A percentile compares a stretch with the other conserved stretches of the same genome.
phyloP scores from a whole-genome alignment of 2,888 invertebrate genomes.

The Tigriopus californicus region DNA sequence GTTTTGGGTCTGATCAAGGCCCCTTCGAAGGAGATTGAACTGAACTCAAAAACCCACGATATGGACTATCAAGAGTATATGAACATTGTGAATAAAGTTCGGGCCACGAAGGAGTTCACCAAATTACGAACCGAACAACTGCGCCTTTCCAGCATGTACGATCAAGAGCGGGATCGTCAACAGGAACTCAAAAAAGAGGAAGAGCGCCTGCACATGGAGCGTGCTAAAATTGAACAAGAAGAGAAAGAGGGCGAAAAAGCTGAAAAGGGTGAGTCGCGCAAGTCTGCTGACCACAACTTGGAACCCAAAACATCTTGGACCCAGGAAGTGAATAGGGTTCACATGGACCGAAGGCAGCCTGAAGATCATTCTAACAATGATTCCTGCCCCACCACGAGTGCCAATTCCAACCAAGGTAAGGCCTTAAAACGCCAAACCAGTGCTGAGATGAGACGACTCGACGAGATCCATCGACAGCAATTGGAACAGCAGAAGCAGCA shows the following conservation, averaged over 20 bases:
- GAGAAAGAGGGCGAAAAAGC: neutral
- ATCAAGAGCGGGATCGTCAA: conserved; percentile 9
- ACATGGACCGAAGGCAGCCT: no score
- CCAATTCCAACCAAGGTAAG: no score
- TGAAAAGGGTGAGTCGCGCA: no score
- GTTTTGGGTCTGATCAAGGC: conserved; percentile 2
- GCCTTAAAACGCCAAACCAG: no score
- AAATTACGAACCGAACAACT: conserved; percentile 9
- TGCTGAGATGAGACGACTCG: neutral
- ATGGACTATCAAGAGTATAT: conserved; percentile 16
- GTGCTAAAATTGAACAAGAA: conserved; percentile 8
- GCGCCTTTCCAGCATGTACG: conserved; percentile 15
- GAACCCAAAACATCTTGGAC: no score
- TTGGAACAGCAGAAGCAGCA: conserved; percentile 4
- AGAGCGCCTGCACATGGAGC: conserved; percentile 4
- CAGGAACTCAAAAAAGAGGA: conserved; percentile 14
- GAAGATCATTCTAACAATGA: no score
- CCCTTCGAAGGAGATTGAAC: neutral
- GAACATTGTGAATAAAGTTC: conserved; percentile 12
- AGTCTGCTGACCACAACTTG: no score
- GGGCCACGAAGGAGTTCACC: conserved; percentile 11
- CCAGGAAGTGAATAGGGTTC: no score
- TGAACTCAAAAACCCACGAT: conserved; percentile 6
- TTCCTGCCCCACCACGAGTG: no score
- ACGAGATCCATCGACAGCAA: conserved; percentile 1